Base-by-base conservation (phyloP, 2,888 invertebrate genomes). In the Cephus pulcher region DNA sequence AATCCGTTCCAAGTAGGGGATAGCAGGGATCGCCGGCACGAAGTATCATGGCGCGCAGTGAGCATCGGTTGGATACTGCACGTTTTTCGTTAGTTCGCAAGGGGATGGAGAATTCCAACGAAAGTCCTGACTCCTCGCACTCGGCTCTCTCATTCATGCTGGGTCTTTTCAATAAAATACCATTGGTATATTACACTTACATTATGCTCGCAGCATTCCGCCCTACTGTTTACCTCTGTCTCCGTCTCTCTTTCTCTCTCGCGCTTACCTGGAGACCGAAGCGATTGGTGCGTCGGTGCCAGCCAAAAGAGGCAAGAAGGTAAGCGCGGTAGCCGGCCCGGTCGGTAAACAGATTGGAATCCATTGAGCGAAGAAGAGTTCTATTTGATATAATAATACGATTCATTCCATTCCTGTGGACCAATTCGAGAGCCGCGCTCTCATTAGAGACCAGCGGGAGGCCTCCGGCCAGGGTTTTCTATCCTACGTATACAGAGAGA, bases 361-460 rank as follows among this genome's bases (percentile, higher is more conserved):
- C 77, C 68, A 77, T 74, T 73, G 40, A 56, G 56, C 73, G 71
- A 40, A 74, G 56, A 56, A 34, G 56, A 77, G 35, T 56, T 77
- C 74, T n/a, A 74, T 77, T 74, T 77, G 74, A 74, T 71, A 56
- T 56, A 76, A 76, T 76, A 76, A 74, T 71, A 40, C 77, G 68
- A 77, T 73, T 77, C 77, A 77, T 77, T 37, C 77, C 37, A 73
- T 77, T 77, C 37, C 68, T 34, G 37, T 34, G 37, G 74, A 71
- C 71, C 77, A 77, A 77, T 77, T 37, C 73, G 73, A 32, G 34
- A 35, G 73, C 40, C 73, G 56, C 70, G 73, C 34, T 73, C 77
- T 77, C 77, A 77, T 77, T 74, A 77, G 74, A 73, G 34, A 77
- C 6, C 77, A 70, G 73, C 74, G 68, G 74, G 77, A 68, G 74